A percentile compares a stretch with the other conserved stretches of the same genome.
Conservation (phyloP, 2,888 invertebrate genomes). For the Pristionchus fissidentatus region DNA sequence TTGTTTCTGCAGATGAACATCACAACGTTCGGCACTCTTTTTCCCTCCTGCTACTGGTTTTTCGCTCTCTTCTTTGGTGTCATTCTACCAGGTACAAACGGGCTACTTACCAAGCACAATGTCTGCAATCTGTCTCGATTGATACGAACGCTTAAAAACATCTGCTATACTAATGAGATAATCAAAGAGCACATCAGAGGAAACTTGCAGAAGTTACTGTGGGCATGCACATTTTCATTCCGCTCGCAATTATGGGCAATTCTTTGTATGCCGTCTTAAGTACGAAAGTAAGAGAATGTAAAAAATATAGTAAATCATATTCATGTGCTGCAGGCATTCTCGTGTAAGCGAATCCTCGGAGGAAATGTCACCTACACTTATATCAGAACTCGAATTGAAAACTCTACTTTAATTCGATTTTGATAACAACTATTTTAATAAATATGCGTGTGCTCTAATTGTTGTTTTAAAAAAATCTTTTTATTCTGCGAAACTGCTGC, state of each 20-base stretch:
- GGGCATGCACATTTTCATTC: not conserved
- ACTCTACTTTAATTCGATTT: not conserved
- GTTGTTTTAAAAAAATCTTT: no score
- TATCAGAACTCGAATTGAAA: not conserved
- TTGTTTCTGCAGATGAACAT: slow-evolving; percentile 24
- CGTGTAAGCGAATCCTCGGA: not conserved
- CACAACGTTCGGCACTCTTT: slow-evolving; percentile 1
- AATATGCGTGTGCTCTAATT: no score
- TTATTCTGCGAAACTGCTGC: no score
- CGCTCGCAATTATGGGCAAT: not conserved
- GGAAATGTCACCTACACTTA: not conserved
- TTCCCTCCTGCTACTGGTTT: slow-evolving; percentile 1
- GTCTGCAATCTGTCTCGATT: no score
- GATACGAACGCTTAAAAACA: not conserved
- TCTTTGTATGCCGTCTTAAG: not conserved
- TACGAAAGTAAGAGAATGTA: not conserved
- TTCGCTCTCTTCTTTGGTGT: not conserved
- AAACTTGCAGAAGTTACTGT: slow-evolving; percentile 6
- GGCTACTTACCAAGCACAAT: not conserved
- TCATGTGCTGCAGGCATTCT: not conserved
- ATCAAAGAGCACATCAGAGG: no score
- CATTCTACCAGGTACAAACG: not conserved
- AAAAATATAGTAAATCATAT: no score
- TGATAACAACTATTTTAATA: no score
- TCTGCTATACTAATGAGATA: no score